Percentiles rank a stretch among this genome's conserved stretches.
Evolutionary conservation across 2,888 invertebrate genomes (phyloP).

Genomic region (Drosophila ezoana): DNA sequence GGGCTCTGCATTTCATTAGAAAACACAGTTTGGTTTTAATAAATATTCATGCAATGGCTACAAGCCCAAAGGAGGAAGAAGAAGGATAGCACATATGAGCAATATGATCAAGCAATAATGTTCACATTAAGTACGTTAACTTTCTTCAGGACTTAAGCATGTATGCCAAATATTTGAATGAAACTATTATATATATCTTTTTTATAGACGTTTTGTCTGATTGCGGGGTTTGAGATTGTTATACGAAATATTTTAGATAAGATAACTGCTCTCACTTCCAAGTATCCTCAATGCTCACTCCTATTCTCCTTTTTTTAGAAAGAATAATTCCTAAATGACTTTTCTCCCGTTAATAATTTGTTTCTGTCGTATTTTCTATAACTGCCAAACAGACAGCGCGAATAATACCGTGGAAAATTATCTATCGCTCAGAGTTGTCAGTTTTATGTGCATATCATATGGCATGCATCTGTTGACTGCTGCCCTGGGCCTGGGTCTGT

Average conservation of each 20-base stretch:
- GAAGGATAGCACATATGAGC: not conserved
- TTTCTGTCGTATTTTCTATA: slow-evolving; percentile 8
- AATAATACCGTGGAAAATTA: slow-evolving; percentile 30
- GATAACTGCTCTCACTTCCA: not conserved
- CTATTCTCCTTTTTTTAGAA: no score
- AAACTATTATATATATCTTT: no score
- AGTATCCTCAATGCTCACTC: no score
- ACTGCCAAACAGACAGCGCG: slow-evolving; percentile 1
- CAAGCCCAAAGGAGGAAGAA: not conserved
- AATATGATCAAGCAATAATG: no score
- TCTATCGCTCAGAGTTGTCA: slow-evolving; percentile 60
- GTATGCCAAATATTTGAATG: no score
- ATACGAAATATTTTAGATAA: no score
- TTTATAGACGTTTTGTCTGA: no score
- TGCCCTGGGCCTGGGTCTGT: slow-evolving; percentile 44
- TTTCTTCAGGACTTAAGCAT: no score
- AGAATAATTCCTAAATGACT: not conserved
- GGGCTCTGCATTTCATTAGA: slow-evolving; percentile 33
- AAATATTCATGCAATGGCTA: slow-evolving; percentile 42
- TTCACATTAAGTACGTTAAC: no score
- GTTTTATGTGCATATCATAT: slow-evolving; percentile 34
- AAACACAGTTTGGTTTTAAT: slow-evolving; percentile 29
- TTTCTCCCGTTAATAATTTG: slow-evolving; percentile 4
- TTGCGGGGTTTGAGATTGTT: no score
- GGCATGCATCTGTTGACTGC: slow-evolving; percentile 32